phyloP scores from a whole-genome alignment of 1,140 invertebrate genomes.

The Drosophila willistoni region DNA sequence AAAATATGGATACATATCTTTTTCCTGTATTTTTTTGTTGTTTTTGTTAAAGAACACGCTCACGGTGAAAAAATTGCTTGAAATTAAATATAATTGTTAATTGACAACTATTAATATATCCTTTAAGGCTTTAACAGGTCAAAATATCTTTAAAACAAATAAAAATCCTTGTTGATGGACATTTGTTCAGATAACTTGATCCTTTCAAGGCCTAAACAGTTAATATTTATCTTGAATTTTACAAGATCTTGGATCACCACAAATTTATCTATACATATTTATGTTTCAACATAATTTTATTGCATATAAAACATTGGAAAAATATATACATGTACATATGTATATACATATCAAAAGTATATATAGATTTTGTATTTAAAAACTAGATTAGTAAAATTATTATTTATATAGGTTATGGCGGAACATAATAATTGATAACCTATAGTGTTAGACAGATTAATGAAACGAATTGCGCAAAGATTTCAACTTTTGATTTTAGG shows the following conservation, averaged over 20 bases:
- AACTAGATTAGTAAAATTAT: constrained; percentile 42
- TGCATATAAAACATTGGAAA: constrained; percentile 34
- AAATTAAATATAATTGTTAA: too few relatives aligned
- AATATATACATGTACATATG: constrained; percentile 1
- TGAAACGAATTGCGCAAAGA: constrained; percentile 31
- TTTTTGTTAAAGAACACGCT: too few relatives aligned
- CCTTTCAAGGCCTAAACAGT: too few relatives aligned
- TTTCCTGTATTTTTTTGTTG: too few relatives aligned
- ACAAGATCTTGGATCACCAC: not conserved
- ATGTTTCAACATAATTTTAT: constrained; percentile 33
- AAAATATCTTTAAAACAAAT: too few relatives aligned
- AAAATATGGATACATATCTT: too few relatives aligned
- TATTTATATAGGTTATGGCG: constrained; percentile 1
- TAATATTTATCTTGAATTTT: not conserved
- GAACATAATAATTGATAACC: constrained; percentile 25
- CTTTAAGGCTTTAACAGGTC: too few relatives aligned
- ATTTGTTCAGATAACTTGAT: too few relatives aligned
- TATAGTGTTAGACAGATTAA: constrained; percentile 33
- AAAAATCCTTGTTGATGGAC: too few relatives aligned
- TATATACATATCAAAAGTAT: constrained; percentile 16
- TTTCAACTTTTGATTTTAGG: constrained; percentile 21
- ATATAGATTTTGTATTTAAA: constrained; percentile 16
- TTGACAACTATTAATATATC: too few relatives aligned
- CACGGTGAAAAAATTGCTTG: too few relatives aligned
- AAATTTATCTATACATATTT: not conserved